A percentile compares a stretch with the other conserved stretches of the same genome.
Conservation (phyloP, 2,888 invertebrate species). For the Lycocerus yunnanus region DNA sequence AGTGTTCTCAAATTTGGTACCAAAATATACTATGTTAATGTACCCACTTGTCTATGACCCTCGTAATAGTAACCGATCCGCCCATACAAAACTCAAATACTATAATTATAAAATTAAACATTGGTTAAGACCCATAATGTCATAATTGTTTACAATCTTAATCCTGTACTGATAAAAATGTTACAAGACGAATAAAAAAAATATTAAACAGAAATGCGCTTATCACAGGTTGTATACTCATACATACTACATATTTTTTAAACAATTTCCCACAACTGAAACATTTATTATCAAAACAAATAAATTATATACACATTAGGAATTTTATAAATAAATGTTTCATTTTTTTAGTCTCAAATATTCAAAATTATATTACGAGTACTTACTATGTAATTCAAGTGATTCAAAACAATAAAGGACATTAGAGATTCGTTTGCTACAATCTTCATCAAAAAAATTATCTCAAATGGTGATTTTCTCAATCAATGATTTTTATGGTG, state of each 20-base stretch:
- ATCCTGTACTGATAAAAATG: background rate
- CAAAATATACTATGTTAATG: background rate
- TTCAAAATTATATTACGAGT: no score
- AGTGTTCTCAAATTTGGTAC: background rate
- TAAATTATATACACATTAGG: background rate
- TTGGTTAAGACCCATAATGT: background rate
- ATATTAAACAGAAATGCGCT: background rate
- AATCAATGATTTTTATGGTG: no score
- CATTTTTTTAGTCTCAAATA: no score
- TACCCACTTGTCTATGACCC: background rate
- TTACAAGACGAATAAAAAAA: background rate
- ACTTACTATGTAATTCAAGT: background rate
- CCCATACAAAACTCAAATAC: background rate
- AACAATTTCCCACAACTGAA: background rate
- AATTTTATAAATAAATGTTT: background rate
- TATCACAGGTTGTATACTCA: background rate
- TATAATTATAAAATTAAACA: background rate
- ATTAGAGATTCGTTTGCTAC: no score
- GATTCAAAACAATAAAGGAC: no score
- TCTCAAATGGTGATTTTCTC: no score
- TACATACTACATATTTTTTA: background rate
- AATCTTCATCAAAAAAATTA: no score
- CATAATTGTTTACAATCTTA: slow-evolving; percentile 5
- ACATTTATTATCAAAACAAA: background rate
- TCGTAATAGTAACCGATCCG: background rate